A percentile compares a stretch with the other conserved stretches of the same genome.
Conservation (phyloP, 2,797 vertebrate species). For the Salarias fasciatus region DNA sequence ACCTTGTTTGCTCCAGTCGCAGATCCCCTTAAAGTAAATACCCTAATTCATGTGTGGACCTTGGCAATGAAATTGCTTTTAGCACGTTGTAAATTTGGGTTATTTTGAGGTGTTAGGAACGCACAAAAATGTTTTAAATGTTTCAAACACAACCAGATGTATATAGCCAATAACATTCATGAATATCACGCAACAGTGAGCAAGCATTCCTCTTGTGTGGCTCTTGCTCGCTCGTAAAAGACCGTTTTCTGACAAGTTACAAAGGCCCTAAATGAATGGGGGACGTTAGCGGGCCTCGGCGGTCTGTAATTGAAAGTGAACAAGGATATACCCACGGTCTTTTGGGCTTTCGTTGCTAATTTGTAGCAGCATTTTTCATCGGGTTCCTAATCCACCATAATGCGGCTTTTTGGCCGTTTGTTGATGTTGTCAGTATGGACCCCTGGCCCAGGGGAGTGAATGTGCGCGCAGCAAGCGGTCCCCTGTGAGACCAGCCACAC, state of each 20-base stretch:
- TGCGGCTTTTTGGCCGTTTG: conserved; percentile 85
- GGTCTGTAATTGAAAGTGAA: conserved; percentile 85
- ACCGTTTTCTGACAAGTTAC: conserved; percentile 73
- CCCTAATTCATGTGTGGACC: background rate
- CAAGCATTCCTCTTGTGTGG: conserved; percentile 79
- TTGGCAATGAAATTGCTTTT: background rate
- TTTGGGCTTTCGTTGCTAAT: conserved; percentile 84
- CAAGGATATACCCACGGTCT: conserved; percentile 79
- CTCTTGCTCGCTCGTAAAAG: conserved; percentile 71
- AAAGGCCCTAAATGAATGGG: conserved; percentile 81
- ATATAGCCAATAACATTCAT: conserved; percentile 26
- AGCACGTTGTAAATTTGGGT: conserved; percentile 17
- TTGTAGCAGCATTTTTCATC: conserved; percentile 85
- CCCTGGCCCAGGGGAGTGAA: conserved; percentile 81
- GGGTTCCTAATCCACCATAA: conserved; percentile 84
- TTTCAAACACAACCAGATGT: conserved; percentile 32
- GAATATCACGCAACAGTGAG: conserved; percentile 74
- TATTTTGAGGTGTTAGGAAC: conserved; percentile 37
- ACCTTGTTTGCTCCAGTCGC: background rate
- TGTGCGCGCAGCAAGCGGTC: conserved; percentile 87
- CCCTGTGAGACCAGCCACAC: conserved; percentile 81
- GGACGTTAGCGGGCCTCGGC: conserved; percentile 71
- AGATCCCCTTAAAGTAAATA: too few species aligned
- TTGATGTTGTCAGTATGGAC: conserved; percentile 89
- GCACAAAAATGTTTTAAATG: conserved; percentile 22